Evolutionary conservation across 2,888 invertebrate species (phyloP).

Genomic region (Tethea ocularis): DNA sequence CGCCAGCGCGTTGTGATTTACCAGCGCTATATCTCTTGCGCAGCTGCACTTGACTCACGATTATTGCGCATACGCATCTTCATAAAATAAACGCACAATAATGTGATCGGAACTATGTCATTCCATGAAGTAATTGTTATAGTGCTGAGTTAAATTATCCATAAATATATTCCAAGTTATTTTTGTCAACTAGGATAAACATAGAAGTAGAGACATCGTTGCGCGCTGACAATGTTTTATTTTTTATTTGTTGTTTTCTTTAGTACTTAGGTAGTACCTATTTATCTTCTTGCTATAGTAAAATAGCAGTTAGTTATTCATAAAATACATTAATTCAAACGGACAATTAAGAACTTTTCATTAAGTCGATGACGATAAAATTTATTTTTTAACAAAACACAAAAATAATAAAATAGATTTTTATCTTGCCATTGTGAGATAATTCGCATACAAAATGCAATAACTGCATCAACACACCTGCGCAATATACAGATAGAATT

Average conservation of each 20-base stretch:
- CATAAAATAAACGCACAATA: conserved; percentile 22
- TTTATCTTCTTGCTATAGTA: background rate
- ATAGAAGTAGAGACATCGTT: background rate
- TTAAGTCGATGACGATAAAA: background rate
- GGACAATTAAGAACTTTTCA: background rate
- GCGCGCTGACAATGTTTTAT: background rate
- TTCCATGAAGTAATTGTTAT: conserved; percentile 15
- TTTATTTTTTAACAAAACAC: conserved; percentile 1
- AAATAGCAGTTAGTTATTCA: background rate
- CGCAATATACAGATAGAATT: conserved; percentile 14
- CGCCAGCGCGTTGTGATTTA: conserved; percentile 67
- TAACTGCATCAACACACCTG: conserved; percentile 29
- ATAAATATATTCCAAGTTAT: too few species aligned
- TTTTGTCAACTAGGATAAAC: too few species aligned
- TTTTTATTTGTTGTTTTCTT: too few species aligned
- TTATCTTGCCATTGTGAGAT: conserved; percentile 28
- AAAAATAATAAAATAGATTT: conserved; percentile 19
- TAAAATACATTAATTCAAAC: background rate
- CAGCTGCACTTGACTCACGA: conserved; percentile 77
- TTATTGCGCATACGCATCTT: conserved; percentile 42
- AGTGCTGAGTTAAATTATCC: background rate
- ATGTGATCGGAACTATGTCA: conserved; percentile 19
- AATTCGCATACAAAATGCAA: conserved; percentile 28
- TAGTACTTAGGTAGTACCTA: background rate
- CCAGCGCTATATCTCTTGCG: conserved; percentile 57